Base-by-base conservation (phyloP, 2,113 vertebrate species). In the Aspidoscelis tigris region DNA sequence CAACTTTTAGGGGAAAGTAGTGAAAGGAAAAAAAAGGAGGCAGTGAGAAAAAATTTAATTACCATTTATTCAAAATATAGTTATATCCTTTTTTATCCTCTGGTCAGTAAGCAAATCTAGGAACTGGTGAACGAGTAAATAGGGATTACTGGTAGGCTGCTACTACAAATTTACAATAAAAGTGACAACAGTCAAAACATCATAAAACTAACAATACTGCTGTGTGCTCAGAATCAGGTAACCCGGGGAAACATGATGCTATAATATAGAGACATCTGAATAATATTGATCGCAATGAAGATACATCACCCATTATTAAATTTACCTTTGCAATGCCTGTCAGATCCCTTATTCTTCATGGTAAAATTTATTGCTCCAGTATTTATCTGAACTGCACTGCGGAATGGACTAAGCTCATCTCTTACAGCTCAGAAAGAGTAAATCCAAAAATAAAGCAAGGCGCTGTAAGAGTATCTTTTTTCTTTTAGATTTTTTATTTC, bases 261-360 rank as follows among this genome's bases (percentile, higher is more conserved):
- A 33, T 39, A 68, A 11, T 76, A 55, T 58, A 16, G n/a, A 84
- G 55, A 53, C 79, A 80, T 64, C 50, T 86, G 73, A 83, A 72
- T 84, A 84, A 81, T 84, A 83, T 81, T 76, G 76, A 55, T 80
- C 83, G 50, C 61, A 39, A 22, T 80, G 82, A 61, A 77, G 75
- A 71, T 82, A 50, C 43, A 75, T 77, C 39, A 43, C 1, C 33
- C 44, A 80, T 87, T 87, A 87, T 84, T 84, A 44, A 68, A 44
- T 81, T 84, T 84, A 83, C 74, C 24, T 85, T 83, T 69, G 16
- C 77, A 58, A 7, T 65, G 74, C 73, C 55, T 88, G n/a, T 76
- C 70, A 76, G 21, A 74, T 85, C 47, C 58, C 65, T 76, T 81
- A 64, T 73, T 83, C 26, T 82, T 76, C 33, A 70, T 65, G 55